phyloP scores from a whole-genome alignment of 1,140 invertebrate genomes.

The Leptestheria dahalacensis region DNA sequence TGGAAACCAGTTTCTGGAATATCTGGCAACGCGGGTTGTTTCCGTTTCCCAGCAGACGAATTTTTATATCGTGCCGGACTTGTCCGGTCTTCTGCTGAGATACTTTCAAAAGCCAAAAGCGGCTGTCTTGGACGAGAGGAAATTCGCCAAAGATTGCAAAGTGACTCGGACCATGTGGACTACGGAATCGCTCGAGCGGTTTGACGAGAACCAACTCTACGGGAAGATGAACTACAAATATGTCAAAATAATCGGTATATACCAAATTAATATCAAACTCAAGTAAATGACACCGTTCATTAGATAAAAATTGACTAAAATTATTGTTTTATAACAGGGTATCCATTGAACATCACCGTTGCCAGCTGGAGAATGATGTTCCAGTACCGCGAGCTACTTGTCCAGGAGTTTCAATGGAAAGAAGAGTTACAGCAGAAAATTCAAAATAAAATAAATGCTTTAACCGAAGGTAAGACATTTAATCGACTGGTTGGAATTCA shows the following conservation, averaged over 20 bases:
- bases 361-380: constrained; percentile 2
- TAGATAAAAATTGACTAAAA: too few species aligned
- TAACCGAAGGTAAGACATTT: not conserved
- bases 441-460: not conserved
- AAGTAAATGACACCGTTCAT: too few species aligned
- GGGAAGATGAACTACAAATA: not conserved
- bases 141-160: not conserved
- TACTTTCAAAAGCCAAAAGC: not conserved
- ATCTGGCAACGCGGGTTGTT: not conserved
- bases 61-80: not conserved
- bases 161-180: not conserved
- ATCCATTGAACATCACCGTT: constrained; percentile 6
- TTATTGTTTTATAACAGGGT: not conserved
- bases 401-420: constrained; percentile 1
- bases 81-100: not conserved
- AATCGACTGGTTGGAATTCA: not conserved
- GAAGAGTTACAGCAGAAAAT: not conserved
- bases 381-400: not conserved
- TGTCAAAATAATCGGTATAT: not conserved
- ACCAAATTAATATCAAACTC: not conserved
- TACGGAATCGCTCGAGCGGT: not conserved
- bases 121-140: not conserved
- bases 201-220: not conserved
- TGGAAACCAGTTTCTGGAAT: not conserved
- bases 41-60: not conserved